phyloP scores from a whole-genome alignment of 1,140 invertebrate genomes.

The Acyrthosiphon pisum region DNA sequence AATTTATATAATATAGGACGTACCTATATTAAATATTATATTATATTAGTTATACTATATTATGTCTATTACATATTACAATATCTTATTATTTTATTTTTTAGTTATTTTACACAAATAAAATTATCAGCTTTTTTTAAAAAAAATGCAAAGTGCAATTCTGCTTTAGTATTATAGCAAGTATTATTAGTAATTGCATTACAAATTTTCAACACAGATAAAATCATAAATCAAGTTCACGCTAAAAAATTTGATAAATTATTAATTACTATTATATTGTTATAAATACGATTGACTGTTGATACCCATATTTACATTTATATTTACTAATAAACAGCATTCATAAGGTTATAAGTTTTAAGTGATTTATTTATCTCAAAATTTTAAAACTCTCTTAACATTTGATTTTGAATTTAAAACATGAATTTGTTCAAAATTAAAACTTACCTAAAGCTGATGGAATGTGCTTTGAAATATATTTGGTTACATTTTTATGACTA shows the following conservation, averaged over 20 bases:
- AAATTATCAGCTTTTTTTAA: not conserved
- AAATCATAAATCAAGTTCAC: too few relatives aligned
- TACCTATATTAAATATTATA: not conserved
- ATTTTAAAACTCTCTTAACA: not conserved
- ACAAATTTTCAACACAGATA: not conserved
- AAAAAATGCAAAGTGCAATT: not conserved
- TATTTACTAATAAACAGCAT: not conserved
- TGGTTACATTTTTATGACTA: not conserved
- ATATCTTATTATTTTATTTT: not conserved
- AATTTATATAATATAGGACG: not conserved
- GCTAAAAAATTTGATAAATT: not conserved
- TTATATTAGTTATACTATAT: too few relatives aligned
- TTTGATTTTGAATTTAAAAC: not conserved
- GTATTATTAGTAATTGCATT: not conserved
- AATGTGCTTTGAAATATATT: not conserved
- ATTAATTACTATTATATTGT: not conserved
- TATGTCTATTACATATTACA: not conserved
- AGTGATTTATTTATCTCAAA: not conserved
- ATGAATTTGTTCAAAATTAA: not conserved
- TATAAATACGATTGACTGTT: not conserved
- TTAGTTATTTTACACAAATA: not conserved
- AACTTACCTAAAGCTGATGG: not conserved
- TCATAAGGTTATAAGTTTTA: not conserved
- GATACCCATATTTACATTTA: not conserved
- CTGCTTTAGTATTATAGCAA: not conserved